phyloP scores from a whole-genome alignment of 2,888 invertebrate genomes.

The Drosophila recens region DNA sequence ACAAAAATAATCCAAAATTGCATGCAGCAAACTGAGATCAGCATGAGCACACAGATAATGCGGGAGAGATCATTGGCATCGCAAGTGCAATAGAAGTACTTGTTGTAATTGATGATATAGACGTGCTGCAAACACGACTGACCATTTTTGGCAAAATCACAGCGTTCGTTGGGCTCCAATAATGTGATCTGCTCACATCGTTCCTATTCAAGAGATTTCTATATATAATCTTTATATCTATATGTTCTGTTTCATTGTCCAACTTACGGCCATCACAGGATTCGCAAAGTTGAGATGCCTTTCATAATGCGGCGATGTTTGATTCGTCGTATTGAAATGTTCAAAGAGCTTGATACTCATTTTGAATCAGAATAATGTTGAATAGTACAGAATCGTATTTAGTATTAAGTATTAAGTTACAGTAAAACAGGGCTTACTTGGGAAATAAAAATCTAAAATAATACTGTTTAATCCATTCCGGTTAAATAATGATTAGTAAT shows the following conservation, averaged over 20 bases:
- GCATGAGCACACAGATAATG: slow-evolving; percentile 2
- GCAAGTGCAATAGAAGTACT: slow-evolving; percentile 41
- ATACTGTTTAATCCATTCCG: too few species aligned
- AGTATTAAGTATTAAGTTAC: neutral
- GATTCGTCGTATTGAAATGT: slow-evolving; percentile 49
- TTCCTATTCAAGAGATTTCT: slow-evolving; percentile 10
- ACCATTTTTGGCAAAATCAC: slow-evolving; percentile 15
- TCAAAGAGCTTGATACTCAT: slow-evolving; percentile 42
- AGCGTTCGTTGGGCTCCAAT: slow-evolving; percentile 30
- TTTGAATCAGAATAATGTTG: neutral
- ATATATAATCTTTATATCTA: neutral
- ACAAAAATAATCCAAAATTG: slow-evolving; percentile 41
- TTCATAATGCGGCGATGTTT: slow-evolving; percentile 36
- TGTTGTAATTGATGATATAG: slow-evolving; percentile 39
- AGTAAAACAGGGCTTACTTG: neutral
- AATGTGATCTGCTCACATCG: slow-evolving; percentile 33
- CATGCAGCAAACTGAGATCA: slow-evolving; percentile 5
- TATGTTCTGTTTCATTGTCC: neutral
- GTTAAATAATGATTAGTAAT: too few species aligned
- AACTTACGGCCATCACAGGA: slow-evolving; percentile 27
- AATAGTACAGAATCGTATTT: neutral
- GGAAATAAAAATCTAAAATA: too few species aligned
- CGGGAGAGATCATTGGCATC: slow-evolving; percentile 15
- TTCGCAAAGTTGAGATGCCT: slow-evolving; percentile 43
- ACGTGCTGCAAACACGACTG: slow-evolving; percentile 15